Evolutionary conservation across 2,888 invertebrate species (phyloP).

Genomic region (Hirtodrosophila duncani): DNA sequence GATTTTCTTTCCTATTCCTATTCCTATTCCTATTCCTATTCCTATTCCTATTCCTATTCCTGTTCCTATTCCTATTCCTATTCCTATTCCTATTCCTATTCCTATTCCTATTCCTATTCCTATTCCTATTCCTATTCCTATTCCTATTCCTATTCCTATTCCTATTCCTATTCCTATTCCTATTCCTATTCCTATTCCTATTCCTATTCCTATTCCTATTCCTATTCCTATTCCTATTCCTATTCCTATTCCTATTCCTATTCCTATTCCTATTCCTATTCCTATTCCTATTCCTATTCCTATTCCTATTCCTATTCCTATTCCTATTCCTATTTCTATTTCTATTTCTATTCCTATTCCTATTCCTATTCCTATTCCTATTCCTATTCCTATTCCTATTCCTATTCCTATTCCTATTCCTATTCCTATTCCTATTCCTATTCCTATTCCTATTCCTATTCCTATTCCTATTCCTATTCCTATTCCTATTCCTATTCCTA

Average conservation of each 20-base stretch:
- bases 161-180: background rate
- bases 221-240: no score
- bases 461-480: background rate
- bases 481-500: background rate
- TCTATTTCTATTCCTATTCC: background rate
- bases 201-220: background rate
- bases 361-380: background rate
- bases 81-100: background rate
- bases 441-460: background rate
- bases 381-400: background rate
- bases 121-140: background rate
- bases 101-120: background rate
- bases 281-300: background rate
- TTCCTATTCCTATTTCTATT: no score
- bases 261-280: background rate
- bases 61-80: no score
- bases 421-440: background rate
- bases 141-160: background rate
- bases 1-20: background rate
- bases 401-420: background rate
- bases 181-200: background rate
- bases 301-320: background rate
- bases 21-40: background rate
- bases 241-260: background rate
- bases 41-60: no score